A percentile compares a stretch with the other conserved stretches of the same genome.
Evolutionary conservation across 30 jellyfish, hydroid and myxozoan species (phyloP).

Genomic region (Rhopilema esculentum): DNA sequence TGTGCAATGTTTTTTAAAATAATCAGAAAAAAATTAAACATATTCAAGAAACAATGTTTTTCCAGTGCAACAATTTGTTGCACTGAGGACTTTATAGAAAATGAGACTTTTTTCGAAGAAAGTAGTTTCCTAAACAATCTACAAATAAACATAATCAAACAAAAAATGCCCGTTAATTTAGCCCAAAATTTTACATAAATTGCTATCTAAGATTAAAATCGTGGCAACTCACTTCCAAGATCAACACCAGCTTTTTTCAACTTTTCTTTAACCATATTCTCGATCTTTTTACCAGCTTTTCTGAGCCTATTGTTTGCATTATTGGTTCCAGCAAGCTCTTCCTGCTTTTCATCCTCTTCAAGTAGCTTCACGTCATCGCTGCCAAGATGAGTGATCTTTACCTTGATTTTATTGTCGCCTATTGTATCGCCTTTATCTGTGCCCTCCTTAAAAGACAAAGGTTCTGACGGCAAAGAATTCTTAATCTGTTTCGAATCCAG

Average conservation of each 20-base stretch:
- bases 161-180: too few species aligned
- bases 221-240: conserved; percentile 79
- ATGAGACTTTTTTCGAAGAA: neutral
- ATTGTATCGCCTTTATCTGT: neutral
- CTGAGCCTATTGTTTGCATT: conserved; percentile 19
- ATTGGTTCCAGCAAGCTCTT: conserved; percentile 33
- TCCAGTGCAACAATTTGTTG: neutral
- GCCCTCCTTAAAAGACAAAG: neutral
- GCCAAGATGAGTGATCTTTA: conserved; percentile 41
- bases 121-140: neutral
- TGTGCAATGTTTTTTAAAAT: too few species aligned
- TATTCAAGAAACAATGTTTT: neutral
- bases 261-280: conserved; percentile 72
- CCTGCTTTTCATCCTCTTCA: conserved; percentile 63
- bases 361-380: conserved; percentile 48
- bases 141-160: too few species aligned
- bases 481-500: neutral
- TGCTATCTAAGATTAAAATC: too few species aligned
- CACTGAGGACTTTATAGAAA: neutral
- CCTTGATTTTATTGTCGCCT: conserved; percentile 26
- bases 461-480: neutral
- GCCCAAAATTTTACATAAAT: too few species aligned
- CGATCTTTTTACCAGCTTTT: conserved; percentile 82
- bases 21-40: neutral
- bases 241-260: conserved; percentile 86